Evolutionary conservation across 2,797 vertebrate genomes (phyloP).

Genomic region (Lepilemur ruficaudatus): DNA sequence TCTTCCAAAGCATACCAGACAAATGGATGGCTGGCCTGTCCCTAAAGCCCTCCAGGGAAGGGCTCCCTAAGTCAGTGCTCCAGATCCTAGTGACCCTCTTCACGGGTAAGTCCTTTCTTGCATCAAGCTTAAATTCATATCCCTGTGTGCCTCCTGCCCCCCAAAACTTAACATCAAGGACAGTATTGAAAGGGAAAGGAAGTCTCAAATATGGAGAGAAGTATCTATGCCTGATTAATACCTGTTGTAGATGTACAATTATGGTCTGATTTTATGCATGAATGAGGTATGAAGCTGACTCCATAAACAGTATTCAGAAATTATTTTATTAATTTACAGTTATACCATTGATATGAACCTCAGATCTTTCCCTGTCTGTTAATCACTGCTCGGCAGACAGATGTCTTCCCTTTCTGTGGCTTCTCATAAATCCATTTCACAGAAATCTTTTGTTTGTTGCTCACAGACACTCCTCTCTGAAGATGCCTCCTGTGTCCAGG

Average conservation of each 20-base stretch:
- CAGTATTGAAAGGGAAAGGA: neutral
- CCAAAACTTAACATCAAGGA: neutral
- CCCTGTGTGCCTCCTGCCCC: neutral
- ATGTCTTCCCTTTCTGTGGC: neutral
- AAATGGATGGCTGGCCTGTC: neutral
- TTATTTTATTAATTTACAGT: constrained; percentile 42
- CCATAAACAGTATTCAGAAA: neutral
- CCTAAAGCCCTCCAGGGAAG: constrained; percentile 23
- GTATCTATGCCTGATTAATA: neutral
- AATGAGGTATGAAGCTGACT: neutral
- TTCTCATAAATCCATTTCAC: neutral
- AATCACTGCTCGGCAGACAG: neutral
- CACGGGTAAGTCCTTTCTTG: constrained; percentile 33
- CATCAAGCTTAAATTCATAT: neutral
- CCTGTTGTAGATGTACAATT: neutral
- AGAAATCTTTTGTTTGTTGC: neutral
- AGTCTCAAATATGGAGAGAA: neutral
- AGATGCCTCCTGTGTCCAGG: neutral
- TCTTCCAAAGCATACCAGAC: constrained; percentile 47
- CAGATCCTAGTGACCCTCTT: neutral
- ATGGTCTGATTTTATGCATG: neutral
- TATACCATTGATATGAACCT: neutral
- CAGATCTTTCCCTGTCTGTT: neutral
- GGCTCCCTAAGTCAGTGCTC: constrained; percentile 15
- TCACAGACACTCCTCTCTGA: neutral